phyloP scores from a whole-genome alignment of 2,113 vertebrate species.

The Nicator chloris region DNA sequence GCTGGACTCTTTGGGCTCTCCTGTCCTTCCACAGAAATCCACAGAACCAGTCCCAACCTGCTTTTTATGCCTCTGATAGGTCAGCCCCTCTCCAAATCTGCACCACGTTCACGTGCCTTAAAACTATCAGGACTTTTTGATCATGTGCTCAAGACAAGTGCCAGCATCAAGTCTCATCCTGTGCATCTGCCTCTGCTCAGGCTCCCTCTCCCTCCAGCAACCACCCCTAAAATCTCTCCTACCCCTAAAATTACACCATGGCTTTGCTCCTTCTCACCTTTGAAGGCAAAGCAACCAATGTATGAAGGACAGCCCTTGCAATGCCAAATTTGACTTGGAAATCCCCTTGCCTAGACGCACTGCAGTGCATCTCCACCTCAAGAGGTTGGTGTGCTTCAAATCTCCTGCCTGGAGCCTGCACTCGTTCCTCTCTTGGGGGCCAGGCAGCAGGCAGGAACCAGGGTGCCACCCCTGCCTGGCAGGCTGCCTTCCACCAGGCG shows the following conservation, averaged over 20 bases:
- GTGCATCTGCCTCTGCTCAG: rapidly evolving
- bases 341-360: background rate
- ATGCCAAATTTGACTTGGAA: background rate
- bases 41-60: background rate
- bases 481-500: rapidly evolving
- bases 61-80: rapidly evolving
- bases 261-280: background rate
- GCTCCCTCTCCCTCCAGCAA: background rate
- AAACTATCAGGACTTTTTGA: background rate
- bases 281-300: background rate
- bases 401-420: background rate
- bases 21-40: background rate
- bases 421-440: background rate
- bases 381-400: background rate
- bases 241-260: background rate
- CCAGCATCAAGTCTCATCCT: background rate
- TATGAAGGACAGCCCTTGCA: background rate
- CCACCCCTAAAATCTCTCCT: background rate
- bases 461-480: background rate
- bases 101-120: rapidly evolving
- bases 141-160: background rate
- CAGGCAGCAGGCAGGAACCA: background rate
- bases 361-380: background rate
- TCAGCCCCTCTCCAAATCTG: background rate
- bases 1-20: background rate